Percentiles rank a stretch among this genome's conserved stretches.
These are phyloP conservation scores for Apamea anceps DNA, from an alignment of 2,888 invertebrate species.

Conservation along the genomic window DNA sequence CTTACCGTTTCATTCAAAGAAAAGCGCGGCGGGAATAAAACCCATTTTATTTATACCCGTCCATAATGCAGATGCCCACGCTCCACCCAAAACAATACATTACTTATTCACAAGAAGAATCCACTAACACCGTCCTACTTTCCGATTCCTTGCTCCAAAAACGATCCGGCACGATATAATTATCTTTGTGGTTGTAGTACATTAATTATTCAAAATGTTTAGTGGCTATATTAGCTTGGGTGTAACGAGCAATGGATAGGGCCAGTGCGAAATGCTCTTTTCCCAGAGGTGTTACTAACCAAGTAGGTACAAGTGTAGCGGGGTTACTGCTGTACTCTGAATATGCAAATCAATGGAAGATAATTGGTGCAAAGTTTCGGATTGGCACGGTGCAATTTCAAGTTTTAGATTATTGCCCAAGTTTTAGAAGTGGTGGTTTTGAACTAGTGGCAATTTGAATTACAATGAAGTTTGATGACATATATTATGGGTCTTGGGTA, in stretches of 20 bases:
- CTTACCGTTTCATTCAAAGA: slow-evolving; percentile 2
- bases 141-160: slow-evolving; percentile 64
- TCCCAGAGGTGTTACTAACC: slow-evolving; percentile 58
- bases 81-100: slow-evolving; percentile 61
- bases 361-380: slow-evolving; percentile 67
- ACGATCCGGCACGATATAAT: slow-evolving; percentile 70
- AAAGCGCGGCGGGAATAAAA: slow-evolving; percentile 35
- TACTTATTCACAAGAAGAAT: slow-evolving; percentile 66
- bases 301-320: slow-evolving; percentile 51
- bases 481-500: slow-evolving; percentile 38
- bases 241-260: slow-evolving; percentile 78
- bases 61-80: slow-evolving; percentile 51
- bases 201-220: slow-evolving; percentile 83
- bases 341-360: slow-evolving; percentile 70
- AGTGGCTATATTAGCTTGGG: slow-evolving; percentile 71
- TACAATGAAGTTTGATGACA: slow-evolving; percentile 63
- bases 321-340: slow-evolving; percentile 56
- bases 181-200: slow-evolving; percentile 68
- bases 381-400: slow-evolving; percentile 67
- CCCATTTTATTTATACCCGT: slow-evolving; percentile 47
- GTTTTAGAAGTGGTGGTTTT: slow-evolving; percentile 65
- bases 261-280: slow-evolving; percentile 47
- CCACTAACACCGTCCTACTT: slow-evolving; percentile 62
- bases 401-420: slow-evolving; percentile 68
- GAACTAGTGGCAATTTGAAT: slow-evolving; percentile 66